Percentiles rank a stretch among this genome's conserved stretches.
phyloP scores from a whole-genome alignment of 2,888 invertebrate genomes.

The Bombylius discolor region DNA sequence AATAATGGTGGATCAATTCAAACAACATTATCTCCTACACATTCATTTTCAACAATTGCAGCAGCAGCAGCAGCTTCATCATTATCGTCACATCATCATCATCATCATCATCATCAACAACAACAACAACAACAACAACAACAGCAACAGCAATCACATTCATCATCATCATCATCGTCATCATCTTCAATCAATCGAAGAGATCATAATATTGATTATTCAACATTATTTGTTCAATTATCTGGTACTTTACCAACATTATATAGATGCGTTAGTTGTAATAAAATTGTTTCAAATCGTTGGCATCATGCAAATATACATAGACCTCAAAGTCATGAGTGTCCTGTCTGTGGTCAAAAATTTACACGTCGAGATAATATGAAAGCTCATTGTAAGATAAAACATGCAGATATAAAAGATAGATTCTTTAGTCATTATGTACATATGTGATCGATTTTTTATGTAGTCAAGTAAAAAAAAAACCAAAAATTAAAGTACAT shows the following conservation, averaged over 20 bases:
- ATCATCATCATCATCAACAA: conserved; percentile 11
- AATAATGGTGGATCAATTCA: neutral
- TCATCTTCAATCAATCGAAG: conserved; percentile 32
- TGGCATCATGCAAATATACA: conserved; percentile 51
- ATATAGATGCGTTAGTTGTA: conserved; percentile 47
- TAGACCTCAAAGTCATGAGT: conserved; percentile 44
- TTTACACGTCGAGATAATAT: conserved; percentile 51
- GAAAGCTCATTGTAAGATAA: conserved; percentile 49
- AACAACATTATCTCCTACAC: neutral
- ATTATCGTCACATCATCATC: conserved; percentile 19
- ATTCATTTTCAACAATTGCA: conserved; percentile 15
- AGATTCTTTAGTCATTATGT: conserved; percentile 39
- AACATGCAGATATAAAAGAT: conserved; percentile 41
- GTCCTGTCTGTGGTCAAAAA: conserved; percentile 45
- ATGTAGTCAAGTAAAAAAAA: conserved; percentile 12
- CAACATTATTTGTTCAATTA: conserved; percentile 35
- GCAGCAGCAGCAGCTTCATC: conserved; percentile 11
- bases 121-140: conserved; percentile 3
- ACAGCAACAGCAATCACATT: conserved; percentile 3
- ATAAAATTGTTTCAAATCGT: conserved; percentile 48
- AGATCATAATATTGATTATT: conserved; percentile 38
- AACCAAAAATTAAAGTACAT: neutral
- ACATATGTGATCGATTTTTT: conserved; percentile 39
- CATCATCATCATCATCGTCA: conserved; percentile 23
- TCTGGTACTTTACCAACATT: conserved; percentile 37